Conservation (phyloP, 2,113 vertebrate genomes). For the Sapajus apella region DNA sequence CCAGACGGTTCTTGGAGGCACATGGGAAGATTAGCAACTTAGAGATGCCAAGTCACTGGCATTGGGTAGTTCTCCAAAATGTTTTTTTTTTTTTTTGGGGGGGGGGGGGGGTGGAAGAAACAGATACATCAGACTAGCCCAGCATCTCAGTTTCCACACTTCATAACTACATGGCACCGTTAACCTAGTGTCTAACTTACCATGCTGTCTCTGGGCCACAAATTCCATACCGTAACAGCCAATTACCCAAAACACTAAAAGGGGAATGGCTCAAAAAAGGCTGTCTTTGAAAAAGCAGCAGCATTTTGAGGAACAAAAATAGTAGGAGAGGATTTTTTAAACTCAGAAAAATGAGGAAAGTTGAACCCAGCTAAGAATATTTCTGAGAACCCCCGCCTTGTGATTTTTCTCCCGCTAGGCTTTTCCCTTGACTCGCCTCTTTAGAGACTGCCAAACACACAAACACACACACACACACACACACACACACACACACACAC, state of each 20-base stretch:
- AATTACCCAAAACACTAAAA: constrained; percentile 43
- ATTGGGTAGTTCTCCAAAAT: constrained; percentile 24
- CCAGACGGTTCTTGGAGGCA: constrained; percentile 67
- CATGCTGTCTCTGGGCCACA: neutral
- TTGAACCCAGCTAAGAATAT: constrained; percentile 39
- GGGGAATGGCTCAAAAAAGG: constrained; percentile 18
- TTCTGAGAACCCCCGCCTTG: constrained; percentile 1
- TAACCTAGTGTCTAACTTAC: constrained; percentile 15
- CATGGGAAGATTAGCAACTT: constrained; percentile 32
- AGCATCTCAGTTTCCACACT: neutral
- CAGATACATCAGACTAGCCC: neutral
- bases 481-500: neutral
- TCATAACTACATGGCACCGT: neutral
- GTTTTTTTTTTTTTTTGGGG: neutral
- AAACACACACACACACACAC: neutral
- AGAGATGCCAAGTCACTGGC: constrained; percentile 35
- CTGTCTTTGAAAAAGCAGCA: constrained; percentile 52
- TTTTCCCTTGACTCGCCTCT: neutral
- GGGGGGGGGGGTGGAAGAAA: neutral
- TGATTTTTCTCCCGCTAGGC: neutral
- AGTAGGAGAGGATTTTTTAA: constrained; percentile 51
- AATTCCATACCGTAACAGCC: neutral
- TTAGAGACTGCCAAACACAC: neutral
- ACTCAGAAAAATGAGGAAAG: constrained; percentile 48
- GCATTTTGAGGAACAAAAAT: constrained; percentile 53